Conservation (phyloP, 2,888 invertebrate genomes). For the Phragmatobia fuliginosa region DNA sequence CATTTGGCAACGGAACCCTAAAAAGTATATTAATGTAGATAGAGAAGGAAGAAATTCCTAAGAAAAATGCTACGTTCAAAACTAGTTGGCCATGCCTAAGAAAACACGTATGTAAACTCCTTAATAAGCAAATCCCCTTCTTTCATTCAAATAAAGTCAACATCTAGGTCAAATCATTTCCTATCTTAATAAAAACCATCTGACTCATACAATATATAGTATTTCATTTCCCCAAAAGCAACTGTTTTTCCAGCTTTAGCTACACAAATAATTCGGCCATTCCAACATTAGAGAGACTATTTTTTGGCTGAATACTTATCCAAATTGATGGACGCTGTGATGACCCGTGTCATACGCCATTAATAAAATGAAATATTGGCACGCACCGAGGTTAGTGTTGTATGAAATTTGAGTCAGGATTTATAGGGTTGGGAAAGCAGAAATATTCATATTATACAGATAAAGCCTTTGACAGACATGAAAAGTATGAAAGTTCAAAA, state of each 20-base stretch:
- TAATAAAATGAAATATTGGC: conserved; percentile 36
- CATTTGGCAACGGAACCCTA: too few species aligned
- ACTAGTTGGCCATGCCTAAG: too few species aligned
- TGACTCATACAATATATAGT: neutral
- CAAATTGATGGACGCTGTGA: conserved; percentile 36
- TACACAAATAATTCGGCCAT: conserved; percentile 5
- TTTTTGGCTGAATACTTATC: conserved; percentile 21
- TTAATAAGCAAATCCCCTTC: neutral
- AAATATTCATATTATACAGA: neutral
- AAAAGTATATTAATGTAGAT: too few species aligned
- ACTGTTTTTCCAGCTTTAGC: neutral
- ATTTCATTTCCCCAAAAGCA: neutral
- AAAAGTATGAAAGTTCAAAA: neutral
- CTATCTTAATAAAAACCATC: neutral
- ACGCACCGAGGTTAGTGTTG: neutral
- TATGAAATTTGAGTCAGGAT: conserved; percentile 13
- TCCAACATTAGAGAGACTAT: conserved; percentile 21
- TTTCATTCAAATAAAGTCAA: neutral
- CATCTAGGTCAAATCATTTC: neutral
- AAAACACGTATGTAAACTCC: too few species aligned
- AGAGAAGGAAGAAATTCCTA: too few species aligned
- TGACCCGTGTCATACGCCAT: conserved; percentile 32
- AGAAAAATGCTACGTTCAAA: too few species aligned
- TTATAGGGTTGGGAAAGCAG: conserved; percentile 4
- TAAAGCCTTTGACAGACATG: neutral